These are phyloP conservation scores for Pollenia amentaria DNA, from an alignment of 2,888 invertebrate genomes.

Conservation along the genomic window DNA sequence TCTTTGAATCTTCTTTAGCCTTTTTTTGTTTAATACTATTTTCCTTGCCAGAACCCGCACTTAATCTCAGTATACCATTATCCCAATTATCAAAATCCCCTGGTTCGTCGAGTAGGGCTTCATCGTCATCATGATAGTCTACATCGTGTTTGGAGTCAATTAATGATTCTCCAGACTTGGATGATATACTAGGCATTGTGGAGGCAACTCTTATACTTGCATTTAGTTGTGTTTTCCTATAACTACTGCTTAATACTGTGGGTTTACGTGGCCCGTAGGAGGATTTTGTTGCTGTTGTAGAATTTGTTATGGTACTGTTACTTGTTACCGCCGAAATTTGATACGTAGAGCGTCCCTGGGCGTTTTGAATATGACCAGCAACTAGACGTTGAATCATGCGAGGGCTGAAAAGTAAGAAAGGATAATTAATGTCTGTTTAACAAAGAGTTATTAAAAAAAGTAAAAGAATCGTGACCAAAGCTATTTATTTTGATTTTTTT, in stretches of 20 bases:
- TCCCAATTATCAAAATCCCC: constrained; percentile 86
- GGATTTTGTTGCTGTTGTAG: constrained; percentile 53
- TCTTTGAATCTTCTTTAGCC: constrained; percentile 89
- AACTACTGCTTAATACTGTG: constrained; percentile 77
- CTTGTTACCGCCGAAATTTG: constrained; percentile 79
- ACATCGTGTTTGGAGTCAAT: constrained; percentile 62
- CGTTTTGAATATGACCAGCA: constrained; percentile 87
- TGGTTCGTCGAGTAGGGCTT: constrained; percentile 82
- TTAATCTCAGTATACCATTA: constrained; percentile 88
- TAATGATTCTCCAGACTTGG: constrained; percentile 43
- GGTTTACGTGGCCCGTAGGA: constrained; percentile 76
- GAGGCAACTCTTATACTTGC: constrained; percentile 64
- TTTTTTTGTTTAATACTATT: constrained; percentile 83
- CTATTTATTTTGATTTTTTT: no score
- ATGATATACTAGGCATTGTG: constrained; percentile 43
- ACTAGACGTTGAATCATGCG: constrained; percentile 88
- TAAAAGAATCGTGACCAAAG: no score
- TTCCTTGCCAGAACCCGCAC: constrained; percentile 89
- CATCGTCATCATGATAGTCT: constrained; percentile 80
- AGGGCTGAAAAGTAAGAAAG: constrained; percentile 79
- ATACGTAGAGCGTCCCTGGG: constrained; percentile 80
- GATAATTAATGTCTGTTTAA: not conserved
- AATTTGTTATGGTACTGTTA: constrained; percentile 75
- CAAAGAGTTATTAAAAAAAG: not conserved
- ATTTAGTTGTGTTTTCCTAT: constrained; percentile 75